A percentile compares a stretch with the other conserved stretches of the same genome.
These are phyloP conservation scores for Aphelenchoides avenae DNA, from an alignment of 1,140 invertebrate species.

Conservation along the genomic window DNA sequence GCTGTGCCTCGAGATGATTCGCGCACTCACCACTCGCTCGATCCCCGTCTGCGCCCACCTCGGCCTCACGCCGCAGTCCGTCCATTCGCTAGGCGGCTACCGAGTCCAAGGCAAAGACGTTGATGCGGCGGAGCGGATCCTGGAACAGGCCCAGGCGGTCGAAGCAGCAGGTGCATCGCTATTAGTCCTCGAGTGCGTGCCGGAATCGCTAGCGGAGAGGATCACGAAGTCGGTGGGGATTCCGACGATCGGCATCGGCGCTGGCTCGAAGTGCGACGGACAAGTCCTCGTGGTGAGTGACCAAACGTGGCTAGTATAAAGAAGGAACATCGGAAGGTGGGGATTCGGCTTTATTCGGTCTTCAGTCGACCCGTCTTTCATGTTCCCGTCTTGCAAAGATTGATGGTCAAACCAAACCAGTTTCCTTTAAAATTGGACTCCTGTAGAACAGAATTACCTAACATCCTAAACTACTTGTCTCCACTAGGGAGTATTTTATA, in stretches of 20 bases:
- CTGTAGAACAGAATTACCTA: not conserved
- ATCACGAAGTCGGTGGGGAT: slow-evolving; percentile 25
- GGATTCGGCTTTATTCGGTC: too few species aligned
- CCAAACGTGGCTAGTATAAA: not conserved
- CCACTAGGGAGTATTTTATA: too few species aligned
- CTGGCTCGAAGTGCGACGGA: slow-evolving; percentile 36
- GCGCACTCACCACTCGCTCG: slow-evolving; percentile 7
- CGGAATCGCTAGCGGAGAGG: slow-evolving; percentile 18
- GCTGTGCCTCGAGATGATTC: slow-evolving; percentile 13
- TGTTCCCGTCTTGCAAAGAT: too few species aligned
- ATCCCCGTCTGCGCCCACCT: slow-evolving; percentile 43
- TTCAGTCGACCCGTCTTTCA: too few species aligned
- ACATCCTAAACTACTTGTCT: not conserved
- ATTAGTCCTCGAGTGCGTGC: slow-evolving; percentile 39
- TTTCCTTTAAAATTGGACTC: not conserved
- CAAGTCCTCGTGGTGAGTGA: slow-evolving; percentile 39
- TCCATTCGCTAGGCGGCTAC: slow-evolving; percentile 26
- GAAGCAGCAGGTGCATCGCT: slow-evolving; percentile 31
- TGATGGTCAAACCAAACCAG: not conserved
- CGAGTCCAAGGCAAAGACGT: slow-evolving; percentile 13
- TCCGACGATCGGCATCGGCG: slow-evolving; percentile 46
- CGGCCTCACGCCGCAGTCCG: slow-evolving; percentile 40
- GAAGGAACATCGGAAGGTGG: not conserved
- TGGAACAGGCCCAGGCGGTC: slow-evolving; percentile 18
- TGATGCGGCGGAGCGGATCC: slow-evolving; percentile 3